phyloP scores from a whole-genome alignment of 2,113 vertebrate genomes.

The Stegastes partitus region DNA sequence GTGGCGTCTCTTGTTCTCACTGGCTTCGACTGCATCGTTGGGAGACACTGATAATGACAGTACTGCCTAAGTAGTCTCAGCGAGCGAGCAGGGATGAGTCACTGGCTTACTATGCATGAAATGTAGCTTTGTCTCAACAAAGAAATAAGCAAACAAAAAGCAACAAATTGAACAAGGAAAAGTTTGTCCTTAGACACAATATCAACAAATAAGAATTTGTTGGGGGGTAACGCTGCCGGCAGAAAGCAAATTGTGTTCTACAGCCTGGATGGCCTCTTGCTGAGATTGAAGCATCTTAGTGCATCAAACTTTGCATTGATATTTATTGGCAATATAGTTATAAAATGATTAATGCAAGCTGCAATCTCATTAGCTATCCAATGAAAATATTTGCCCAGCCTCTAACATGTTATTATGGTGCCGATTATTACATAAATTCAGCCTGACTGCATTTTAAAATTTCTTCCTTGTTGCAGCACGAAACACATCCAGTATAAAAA shows the following conservation, averaged over 20 bases:
- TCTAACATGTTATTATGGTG: not conserved
- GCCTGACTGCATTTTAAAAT: not conserved
- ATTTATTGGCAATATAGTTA: too few species aligned
- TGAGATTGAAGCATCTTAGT: not conserved
- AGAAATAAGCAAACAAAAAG: slow-evolving; percentile 38
- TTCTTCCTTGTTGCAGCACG: not conserved
- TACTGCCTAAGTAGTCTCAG: slow-evolving; percentile 13
- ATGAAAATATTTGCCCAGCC: too few species aligned
- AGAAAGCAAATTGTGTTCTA: slow-evolving; percentile 13
- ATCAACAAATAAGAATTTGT: slow-evolving; percentile 24
- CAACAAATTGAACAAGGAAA: slow-evolving; percentile 32
- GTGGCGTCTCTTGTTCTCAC: slow-evolving; percentile 61
- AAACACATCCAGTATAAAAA: not conserved
- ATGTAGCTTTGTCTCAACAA: slow-evolving; percentile 49
- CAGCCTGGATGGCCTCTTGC: not conserved
- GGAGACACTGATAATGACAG: slow-evolving; percentile 57
- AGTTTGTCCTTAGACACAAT: slow-evolving; percentile 14
- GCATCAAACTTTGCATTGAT: not conserved
- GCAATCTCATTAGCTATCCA: too few species aligned
- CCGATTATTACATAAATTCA: not conserved
- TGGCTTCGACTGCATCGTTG: slow-evolving; percentile 46
- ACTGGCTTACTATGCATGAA: slow-evolving; percentile 36
- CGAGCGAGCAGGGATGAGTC: slow-evolving; percentile 52
- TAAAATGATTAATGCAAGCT: not conserved
- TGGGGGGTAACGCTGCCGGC: not conserved